Percentiles rank a stretch among this genome's conserved stretches.
phyloP scores from a whole-genome alignment of 1,140 invertebrate species.

The Halictus rubicundus region DNA sequence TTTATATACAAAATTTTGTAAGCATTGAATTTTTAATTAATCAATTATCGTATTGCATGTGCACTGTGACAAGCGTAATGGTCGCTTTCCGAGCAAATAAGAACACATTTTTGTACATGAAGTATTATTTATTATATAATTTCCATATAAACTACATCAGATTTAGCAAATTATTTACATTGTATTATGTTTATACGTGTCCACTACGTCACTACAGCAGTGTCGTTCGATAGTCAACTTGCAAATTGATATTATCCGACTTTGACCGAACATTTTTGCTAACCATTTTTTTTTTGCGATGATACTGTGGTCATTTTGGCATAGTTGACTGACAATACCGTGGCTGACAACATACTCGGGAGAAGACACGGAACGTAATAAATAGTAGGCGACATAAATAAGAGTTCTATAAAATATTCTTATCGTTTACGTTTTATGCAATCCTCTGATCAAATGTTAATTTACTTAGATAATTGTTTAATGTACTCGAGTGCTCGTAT shows the following conservation, averaged over 20 bases:
- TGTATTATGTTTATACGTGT: constrained; percentile 42
- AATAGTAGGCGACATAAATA: constrained; percentile 37
- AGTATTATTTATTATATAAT: constrained; percentile 60
- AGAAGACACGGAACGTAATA: constrained; percentile 32
- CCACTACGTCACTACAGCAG: constrained; percentile 14
- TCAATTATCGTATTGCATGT: too few species aligned
- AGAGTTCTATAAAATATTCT: not conserved
- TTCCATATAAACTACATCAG: constrained; percentile 51
- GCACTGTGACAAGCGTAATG: not conserved
- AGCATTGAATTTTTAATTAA: too few species aligned
- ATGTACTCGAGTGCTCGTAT: not conserved
- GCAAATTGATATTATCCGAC: not conserved
- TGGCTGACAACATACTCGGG: not conserved
- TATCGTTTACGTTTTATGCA: constrained; percentile 2
- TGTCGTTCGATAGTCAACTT: not conserved
- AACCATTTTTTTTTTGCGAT: not conserved
- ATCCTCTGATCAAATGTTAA: not conserved
- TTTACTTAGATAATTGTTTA: not conserved
- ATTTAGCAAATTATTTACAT: constrained; percentile 63
- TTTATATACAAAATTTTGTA: too few species aligned
- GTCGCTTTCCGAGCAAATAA: constrained; percentile 2
- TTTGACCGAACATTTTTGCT: too few species aligned
- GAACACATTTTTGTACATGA: constrained; percentile 9
- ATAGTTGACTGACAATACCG: not conserved
- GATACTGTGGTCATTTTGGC: not conserved